Percentiles rank a stretch among this genome's conserved stretches.
phyloP scores from a whole-genome alignment of 2,113 vertebrate genomes.

The Caloenas nicobarica region DNA sequence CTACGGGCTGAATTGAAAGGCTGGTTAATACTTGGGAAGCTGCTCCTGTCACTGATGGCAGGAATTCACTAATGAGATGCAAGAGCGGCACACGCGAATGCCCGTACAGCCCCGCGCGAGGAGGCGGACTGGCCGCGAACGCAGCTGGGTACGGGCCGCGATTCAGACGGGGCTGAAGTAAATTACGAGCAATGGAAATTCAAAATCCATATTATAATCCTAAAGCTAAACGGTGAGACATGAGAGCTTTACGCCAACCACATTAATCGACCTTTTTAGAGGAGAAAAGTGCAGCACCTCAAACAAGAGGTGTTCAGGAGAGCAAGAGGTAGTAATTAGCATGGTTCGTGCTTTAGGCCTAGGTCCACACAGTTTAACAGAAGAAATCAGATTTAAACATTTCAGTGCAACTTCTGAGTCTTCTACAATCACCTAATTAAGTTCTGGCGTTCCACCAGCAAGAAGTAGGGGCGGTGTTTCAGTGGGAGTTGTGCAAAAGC shows the following conservation, averaged over 20 bases:
- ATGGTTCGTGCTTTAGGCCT: not conserved
- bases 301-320: not conserved
- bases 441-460: accelerated
- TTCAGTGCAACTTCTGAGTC: not conserved
- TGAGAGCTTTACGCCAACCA: not conserved
- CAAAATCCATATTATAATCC: not conserved
- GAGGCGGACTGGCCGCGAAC: not conserved
- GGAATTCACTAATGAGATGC: not conserved
- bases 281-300: not conserved
- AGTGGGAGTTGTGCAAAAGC: not conserved
- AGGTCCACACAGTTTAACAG: not conserved
- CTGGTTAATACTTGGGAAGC: not conserved
- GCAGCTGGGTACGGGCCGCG: not conserved
- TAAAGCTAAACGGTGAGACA: not conserved
- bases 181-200: not conserved
- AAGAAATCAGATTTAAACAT: not conserved
- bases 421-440: not conserved
- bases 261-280: not conserved
- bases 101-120: accelerated
- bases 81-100: not conserved
- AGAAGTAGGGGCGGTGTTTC: not conserved
- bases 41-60: not conserved
- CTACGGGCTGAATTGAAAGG: not conserved
- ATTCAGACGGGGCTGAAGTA: not conserved
- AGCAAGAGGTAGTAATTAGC: not conserved